phyloP scores from a whole-genome alignment of 2,888 invertebrate species.

The Drosophila mercatorum region DNA sequence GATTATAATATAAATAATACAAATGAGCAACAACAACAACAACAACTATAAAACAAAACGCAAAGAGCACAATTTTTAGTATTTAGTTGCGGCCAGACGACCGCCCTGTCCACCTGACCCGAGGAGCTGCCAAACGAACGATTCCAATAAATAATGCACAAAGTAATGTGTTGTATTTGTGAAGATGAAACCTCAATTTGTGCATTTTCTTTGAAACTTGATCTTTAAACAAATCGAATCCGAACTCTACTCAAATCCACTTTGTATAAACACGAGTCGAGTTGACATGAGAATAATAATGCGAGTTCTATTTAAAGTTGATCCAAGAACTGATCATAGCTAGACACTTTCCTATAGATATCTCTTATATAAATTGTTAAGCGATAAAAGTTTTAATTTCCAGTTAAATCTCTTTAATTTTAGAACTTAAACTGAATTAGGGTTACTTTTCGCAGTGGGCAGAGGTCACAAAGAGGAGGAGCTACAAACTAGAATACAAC shows the following conservation, averaged over 20 bases:
- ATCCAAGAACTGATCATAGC: constrained; percentile 28
- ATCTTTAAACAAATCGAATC: too few relatives aligned
- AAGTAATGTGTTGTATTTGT: constrained; percentile 79
- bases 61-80: constrained; percentile 48
- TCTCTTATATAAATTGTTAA: constrained; percentile 1
- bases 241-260: constrained; percentile 26
- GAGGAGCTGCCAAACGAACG: constrained; percentile 58
- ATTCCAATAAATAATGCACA: constrained; percentile 81
- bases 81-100: constrained; percentile 37
- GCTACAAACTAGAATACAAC: constrained; percentile 26
- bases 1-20: constrained; percentile 1
- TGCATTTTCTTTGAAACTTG: constrained; percentile 9
- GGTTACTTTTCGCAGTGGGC: neutral
- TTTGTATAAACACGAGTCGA: constrained; percentile 45
- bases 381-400: neutral
- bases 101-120: constrained; percentile 18
- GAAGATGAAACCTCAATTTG: constrained; percentile 54
- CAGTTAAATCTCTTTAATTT: neutral
- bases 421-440: neutral
- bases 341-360: constrained; percentile 47
- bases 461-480: constrained; percentile 13
- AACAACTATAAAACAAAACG: constrained; percentile 16
- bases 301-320: constrained; percentile 22
- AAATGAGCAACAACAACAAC: neutral
- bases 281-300: constrained; percentile 24